These are phyloP conservation scores for Cataglyphis hispanica DNA, from an alignment of 1,140 invertebrate species.

Conservation along the genomic window DNA sequence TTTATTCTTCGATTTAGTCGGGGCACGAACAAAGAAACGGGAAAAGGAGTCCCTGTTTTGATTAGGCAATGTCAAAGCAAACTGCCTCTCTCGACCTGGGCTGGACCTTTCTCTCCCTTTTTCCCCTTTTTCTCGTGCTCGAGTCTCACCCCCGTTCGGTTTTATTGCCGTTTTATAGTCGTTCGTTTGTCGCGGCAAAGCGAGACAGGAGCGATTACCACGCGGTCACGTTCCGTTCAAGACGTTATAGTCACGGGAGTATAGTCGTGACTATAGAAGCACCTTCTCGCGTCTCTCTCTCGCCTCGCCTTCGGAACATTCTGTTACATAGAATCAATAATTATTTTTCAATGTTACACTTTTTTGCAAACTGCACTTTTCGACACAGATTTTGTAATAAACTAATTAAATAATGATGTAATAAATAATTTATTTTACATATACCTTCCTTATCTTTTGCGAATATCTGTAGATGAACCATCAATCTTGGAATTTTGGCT, in stretches of 20 bases:
- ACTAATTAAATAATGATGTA: too few relatives aligned
- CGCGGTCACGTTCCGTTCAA: conserved; percentile 73
- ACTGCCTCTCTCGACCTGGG: conserved; percentile 53
- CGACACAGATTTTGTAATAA: too few relatives aligned
- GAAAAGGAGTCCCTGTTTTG: conserved; percentile 69
- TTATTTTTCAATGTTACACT: not conserved
- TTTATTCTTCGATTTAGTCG: conserved; percentile 48
- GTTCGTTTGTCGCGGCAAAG: conserved; percentile 67
- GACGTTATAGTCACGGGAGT: conserved; percentile 5
- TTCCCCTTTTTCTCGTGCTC: not conserved
- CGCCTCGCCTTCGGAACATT: not conserved
- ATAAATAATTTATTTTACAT: too few relatives aligned
- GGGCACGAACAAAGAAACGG: conserved; percentile 21
- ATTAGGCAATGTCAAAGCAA: conserved; percentile 78
- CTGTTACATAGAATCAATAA: not conserved
- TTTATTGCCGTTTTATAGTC: conserved; percentile 76
- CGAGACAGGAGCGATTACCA: conserved; percentile 73
- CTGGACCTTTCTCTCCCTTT: conserved; percentile 50
- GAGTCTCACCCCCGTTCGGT: conserved; percentile 47
- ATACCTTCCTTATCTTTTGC: too few relatives aligned
- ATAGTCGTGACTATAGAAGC: conserved; percentile 39
- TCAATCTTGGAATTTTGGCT: too few relatives aligned
- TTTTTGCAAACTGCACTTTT: not conserved
- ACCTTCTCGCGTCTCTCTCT: not conserved
- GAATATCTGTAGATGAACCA: too few relatives aligned